phyloP scores from a whole-genome alignment of 37 sponge, comb jelly and placozoan species.

The Cladorhizidae sp. region DNA sequence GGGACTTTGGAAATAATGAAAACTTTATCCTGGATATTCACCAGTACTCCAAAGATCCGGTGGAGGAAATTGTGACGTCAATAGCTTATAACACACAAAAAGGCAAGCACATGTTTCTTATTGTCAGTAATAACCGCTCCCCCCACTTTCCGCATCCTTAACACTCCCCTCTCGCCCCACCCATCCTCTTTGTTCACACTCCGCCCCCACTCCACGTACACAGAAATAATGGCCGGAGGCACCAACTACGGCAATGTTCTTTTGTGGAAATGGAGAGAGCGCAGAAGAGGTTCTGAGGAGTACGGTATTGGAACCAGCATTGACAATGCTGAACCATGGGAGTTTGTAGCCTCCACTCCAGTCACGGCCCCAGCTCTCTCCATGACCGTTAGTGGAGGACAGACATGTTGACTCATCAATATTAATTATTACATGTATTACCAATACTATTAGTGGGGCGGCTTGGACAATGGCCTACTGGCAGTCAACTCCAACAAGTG shows the following conservation, averaged over 20 bases:
- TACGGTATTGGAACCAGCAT: no score
- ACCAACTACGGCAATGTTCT: constrained; percentile 77
- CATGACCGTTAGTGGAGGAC: background rate
- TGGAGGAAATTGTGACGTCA: constrained; percentile 55
- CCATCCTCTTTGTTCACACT: background rate
- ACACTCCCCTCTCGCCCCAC: background rate
- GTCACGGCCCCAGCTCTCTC: constrained; percentile 13
- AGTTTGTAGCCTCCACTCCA: constrained; percentile 31
- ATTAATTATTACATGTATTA: no score
- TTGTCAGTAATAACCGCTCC: background rate
- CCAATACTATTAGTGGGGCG: constrained; percentile 53
- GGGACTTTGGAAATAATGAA: constrained; percentile 85
- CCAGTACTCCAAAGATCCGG: background rate
- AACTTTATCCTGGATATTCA: constrained; percentile 70
- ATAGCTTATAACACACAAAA: constrained; percentile 63
- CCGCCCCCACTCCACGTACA: no score
- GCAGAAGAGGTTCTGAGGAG: background rate
- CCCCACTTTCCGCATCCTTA: background rate
- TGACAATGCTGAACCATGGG: constrained; percentile 52
- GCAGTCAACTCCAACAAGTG: constrained; percentile 42
- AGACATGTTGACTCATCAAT: no score
- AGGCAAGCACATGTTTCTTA: constrained; percentile 32
- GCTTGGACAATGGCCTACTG: constrained; percentile 47
- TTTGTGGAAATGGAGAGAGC: constrained; percentile 61
- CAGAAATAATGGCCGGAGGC: constrained; percentile 83